These are phyloP conservation scores for Garra rufa DNA, from an alignment of 2,113 vertebrate genomes.

Conservation along the genomic window DNA sequence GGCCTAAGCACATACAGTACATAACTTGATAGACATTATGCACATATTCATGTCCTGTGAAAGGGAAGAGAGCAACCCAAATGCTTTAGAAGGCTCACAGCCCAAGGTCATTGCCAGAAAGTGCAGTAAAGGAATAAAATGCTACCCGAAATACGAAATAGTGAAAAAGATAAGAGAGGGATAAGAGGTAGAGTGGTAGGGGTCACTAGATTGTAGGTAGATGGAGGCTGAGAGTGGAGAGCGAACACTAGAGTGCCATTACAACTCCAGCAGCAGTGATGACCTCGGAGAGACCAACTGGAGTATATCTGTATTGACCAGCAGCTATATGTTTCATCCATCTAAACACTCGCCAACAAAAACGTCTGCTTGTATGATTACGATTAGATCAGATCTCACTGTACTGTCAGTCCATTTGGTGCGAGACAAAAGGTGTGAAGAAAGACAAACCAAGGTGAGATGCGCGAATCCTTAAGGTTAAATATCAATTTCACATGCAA, in stretches of 20 bases:
- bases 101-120: conserved; percentile 46
- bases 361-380: conserved; percentile 5
- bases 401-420: neutral
- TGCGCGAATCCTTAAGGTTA: neutral
- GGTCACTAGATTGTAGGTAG: conserved; percentile 33
- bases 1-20: neutral
- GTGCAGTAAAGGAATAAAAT: conserved; percentile 49
- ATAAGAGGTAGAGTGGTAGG: conserved; percentile 35
- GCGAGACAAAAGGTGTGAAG: neutral
- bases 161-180: conserved; percentile 32
- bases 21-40: conserved; percentile 4
- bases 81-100: conserved; percentile 4
- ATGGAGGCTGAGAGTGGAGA: conserved; percentile 35
- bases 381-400: conserved; percentile 23
- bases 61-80: conserved; percentile 12
- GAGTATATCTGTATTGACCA: conserved; percentile 33
- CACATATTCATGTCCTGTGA: neutral
- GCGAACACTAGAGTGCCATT: conserved; percentile 51
- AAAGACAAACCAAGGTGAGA: neutral
- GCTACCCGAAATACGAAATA: conserved; percentile 27
- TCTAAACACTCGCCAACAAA: neutral
- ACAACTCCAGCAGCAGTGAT: conserved; percentile 33
- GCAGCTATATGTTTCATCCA: conserved; percentile 20
- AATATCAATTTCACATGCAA: neutral
- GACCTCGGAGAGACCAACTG: conserved; percentile 39